phyloP scores from a whole-genome alignment of 2,113 vertebrate species.

The Prochilodus magdalenae region DNA sequence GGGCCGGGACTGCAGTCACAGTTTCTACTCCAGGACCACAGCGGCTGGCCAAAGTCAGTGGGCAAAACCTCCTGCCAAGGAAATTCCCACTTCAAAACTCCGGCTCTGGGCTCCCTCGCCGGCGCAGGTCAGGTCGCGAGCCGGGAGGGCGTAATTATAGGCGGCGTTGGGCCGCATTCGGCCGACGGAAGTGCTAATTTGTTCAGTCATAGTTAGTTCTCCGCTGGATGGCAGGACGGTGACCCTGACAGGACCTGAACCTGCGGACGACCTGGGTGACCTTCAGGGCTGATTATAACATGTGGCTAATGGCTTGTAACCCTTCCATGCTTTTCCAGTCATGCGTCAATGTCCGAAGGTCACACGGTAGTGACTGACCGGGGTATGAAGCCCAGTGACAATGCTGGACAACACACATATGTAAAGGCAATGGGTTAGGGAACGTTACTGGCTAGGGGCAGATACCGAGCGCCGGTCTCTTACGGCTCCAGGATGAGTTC shows the following conservation, averaged over 20 bases:
- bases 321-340: too few relatives aligned
- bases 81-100: constrained; percentile 51
- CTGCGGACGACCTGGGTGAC: not conserved
- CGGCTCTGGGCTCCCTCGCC: not conserved
- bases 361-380: too few relatives aligned
- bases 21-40: not conserved
- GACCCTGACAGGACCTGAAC: constrained; percentile 5
- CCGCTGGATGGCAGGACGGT: not conserved
- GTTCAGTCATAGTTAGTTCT: not conserved
- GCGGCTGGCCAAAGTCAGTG: constrained; percentile 23
- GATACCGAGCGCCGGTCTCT: too few relatives aligned
- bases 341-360: too few relatives aligned
- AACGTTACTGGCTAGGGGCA: too few relatives aligned
- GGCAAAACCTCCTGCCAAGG: constrained; percentile 32
- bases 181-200: not conserved
- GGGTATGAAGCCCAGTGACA: too few relatives aligned
- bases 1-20: not conserved
- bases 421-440: too few relatives aligned
- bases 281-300: not conserved
- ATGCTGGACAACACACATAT: too few relatives aligned
- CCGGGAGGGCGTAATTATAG: constrained; percentile 37
- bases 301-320: too few relatives aligned
- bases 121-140: constrained; percentile 24
- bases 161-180: not conserved
- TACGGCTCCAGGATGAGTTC: too few relatives aligned